Percentiles rank a stretch among this genome's conserved stretches.
Evolutionary conservation across 2,113 vertebrate species (phyloP).

Genomic region (Semnornis frantzii): DNA sequence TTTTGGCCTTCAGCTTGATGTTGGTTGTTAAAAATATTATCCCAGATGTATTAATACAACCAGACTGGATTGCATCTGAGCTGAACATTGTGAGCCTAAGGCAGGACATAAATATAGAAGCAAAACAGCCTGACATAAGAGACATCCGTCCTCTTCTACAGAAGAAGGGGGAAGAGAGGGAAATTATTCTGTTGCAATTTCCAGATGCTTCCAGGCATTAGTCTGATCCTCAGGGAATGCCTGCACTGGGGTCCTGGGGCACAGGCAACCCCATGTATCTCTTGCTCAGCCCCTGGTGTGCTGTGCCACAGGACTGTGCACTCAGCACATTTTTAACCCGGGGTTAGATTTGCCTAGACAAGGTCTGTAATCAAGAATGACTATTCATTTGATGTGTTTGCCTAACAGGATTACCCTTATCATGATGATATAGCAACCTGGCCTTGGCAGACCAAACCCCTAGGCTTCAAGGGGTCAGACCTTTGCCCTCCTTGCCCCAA

Average conservation of each 20-base stretch:
- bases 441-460: constrained; percentile 50
- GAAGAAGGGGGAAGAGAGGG: constrained; percentile 21
- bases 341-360: constrained; percentile 19
- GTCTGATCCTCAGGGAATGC: not conserved
- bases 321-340: constrained; percentile 38
- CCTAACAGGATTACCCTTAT: constrained; percentile 66
- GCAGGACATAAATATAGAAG: constrained; percentile 73
- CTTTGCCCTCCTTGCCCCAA: not conserved
- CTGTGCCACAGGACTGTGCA: not conserved
- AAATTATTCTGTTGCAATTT: not conserved
- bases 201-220: not conserved
- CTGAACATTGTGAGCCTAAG: constrained; percentile 70
- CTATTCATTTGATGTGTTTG: constrained; percentile 58
- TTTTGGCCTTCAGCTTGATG: constrained; percentile 59
- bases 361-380: not conserved
- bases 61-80: constrained; percentile 64
- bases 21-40: constrained; percentile 64
- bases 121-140: constrained; percentile 64
- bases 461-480: not conserved
- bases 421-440: constrained; percentile 28
- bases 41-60: constrained; percentile 59
- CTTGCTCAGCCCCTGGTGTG: not conserved
- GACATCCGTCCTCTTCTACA: constrained; percentile 61
- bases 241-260: not conserved
- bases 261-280: not conserved